These are phyloP conservation scores for Eulithis testata DNA, from an alignment of 2,888 invertebrate species.

Conservation along the genomic window DNA sequence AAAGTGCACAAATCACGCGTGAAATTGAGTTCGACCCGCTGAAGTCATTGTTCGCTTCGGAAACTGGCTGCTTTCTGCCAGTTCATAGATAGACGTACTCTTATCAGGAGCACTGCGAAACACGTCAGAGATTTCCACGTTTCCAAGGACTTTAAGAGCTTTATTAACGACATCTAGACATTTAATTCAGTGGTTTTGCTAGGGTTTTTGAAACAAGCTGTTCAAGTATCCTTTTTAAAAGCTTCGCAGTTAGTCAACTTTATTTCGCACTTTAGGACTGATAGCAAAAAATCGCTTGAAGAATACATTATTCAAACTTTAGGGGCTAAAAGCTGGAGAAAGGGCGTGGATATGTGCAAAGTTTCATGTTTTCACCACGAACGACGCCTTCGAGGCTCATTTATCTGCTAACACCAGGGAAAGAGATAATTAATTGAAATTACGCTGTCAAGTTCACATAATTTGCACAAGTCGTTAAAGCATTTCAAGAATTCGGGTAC, in stretches of 20 bases:
- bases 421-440: conserved; percentile 77
- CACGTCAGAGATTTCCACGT: conserved; percentile 28
- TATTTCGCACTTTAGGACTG: conserved; percentile 54
- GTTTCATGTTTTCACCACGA: conserved; percentile 69
- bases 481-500: no score
- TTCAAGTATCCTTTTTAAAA: conserved; percentile 43
- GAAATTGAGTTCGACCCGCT: conserved; percentile 79
- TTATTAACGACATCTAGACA: conserved; percentile 18
- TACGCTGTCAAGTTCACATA: conserved; percentile 63
- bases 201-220: conserved; percentile 36
- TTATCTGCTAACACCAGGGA: conserved; percentile 67
- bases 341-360: conserved; percentile 65
- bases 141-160: conserved; percentile 20
- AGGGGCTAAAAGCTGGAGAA: conserved; percentile 55
- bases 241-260: conserved; percentile 39
- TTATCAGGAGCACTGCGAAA: conserved; percentile 45
- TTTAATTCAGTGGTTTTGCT: conserved; percentile 12
- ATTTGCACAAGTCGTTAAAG: conserved; percentile 48
- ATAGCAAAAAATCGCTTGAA: conserved; percentile 64
- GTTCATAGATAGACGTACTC: conserved; percentile 35
- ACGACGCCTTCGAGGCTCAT: conserved; percentile 69
- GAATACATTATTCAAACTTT: conserved; percentile 73
- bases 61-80: conserved; percentile 57
- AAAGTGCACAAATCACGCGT: conserved; percentile 81
- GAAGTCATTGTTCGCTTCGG: conserved; percentile 69